Conservation (phyloP, 2,797 vertebrate species). For the Rhinophrynus dorsalis region DNA sequence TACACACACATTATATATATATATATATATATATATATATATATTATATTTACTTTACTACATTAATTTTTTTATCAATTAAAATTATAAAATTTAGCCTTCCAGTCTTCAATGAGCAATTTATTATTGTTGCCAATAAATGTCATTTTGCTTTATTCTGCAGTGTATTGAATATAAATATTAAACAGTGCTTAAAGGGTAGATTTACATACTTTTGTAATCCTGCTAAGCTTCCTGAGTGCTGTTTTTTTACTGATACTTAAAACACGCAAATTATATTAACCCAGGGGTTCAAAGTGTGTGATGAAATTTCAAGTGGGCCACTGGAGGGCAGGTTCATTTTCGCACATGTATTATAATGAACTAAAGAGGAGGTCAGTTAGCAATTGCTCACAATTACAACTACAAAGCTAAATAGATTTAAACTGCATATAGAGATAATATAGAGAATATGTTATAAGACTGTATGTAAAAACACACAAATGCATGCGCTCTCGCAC, state of each 20-base stretch:
- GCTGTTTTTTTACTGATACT: conserved; percentile 6
- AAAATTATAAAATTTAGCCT: conserved; percentile 14
- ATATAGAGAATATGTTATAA: too few relatives aligned
- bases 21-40: too few relatives aligned
- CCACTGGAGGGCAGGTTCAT: background rate
- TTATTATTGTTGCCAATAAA: conserved; percentile 42
- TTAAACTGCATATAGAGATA: background rate
- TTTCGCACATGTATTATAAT: background rate
- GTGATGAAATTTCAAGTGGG: conserved; percentile 7
- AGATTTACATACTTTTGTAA: conserved; percentile 44
- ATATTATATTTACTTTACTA: background rate
- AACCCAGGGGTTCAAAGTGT: background rate
- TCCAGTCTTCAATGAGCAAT: conserved; percentile 15
- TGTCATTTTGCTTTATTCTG: conserved; percentile 25
- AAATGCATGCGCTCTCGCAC: too few relatives aligned
- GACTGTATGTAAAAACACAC: too few relatives aligned
- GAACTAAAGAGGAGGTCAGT: background rate
- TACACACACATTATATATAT: too few relatives aligned
- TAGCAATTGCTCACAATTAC: conserved; percentile 3
- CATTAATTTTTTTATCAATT: conserved; percentile 4
- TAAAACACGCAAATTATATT: conserved; percentile 28
- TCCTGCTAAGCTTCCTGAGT: conserved; percentile 24
- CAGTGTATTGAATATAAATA: conserved; percentile 38
- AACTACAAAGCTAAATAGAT: background rate
- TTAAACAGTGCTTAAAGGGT: conserved; percentile 47